A percentile compares a stretch with the other conserved stretches of the same genome.
Conservation (phyloP, 2,113 vertebrate species). For the Oxyruncus cristatus region DNA sequence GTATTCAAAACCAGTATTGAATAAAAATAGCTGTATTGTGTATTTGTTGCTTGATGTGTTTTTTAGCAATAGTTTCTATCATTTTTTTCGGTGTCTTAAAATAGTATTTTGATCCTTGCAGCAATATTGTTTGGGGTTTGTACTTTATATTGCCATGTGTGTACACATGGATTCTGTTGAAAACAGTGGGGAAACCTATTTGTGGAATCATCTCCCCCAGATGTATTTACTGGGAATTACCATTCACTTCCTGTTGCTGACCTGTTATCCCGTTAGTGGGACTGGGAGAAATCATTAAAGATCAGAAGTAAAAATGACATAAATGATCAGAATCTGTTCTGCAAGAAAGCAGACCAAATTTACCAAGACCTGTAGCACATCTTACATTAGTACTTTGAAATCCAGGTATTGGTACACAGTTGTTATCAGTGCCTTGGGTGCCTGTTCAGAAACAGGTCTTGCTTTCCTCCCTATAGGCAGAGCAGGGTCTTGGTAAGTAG, state of each 20-base stretch:
- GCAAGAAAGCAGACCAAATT: background rate
- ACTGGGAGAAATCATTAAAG: background rate
- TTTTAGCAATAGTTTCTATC: background rate
- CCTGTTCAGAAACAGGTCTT: background rate
- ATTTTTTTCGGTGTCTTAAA: background rate
- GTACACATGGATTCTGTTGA: background rate
- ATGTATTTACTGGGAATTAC: background rate
- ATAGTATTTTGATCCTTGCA: background rate
- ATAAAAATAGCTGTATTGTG: background rate
- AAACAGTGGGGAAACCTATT: background rate
- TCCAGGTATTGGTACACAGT: background rate
- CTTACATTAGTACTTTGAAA: background rate
- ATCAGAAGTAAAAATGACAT: background rate
- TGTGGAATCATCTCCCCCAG: background rate
- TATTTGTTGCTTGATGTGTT: background rate
- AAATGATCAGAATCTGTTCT: background rate
- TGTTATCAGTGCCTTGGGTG: background rate
- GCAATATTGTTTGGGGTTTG: background rate
- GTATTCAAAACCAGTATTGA: background rate
- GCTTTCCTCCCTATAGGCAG: background rate
- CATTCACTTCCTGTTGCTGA: background rate
- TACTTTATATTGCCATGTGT: background rate
- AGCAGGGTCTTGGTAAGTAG: background rate
- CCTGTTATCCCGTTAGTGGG: background rate
- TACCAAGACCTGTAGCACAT: background rate